phyloP scores from a whole-genome alignment of 2,888 invertebrate genomes.

The Dasysyrphus tricinctus region DNA sequence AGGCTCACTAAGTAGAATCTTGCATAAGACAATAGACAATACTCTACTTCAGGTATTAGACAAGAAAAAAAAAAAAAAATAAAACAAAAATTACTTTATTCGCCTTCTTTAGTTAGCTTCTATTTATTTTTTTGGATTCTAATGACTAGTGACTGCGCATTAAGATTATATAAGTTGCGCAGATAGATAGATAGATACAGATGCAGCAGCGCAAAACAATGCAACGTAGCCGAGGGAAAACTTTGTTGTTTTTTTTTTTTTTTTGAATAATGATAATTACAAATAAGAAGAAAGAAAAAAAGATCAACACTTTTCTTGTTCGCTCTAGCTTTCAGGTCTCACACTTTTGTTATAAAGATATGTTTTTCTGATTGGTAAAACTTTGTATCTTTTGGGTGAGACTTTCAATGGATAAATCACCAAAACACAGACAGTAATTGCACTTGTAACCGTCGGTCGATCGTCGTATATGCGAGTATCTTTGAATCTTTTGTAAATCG shows the following conservation, averaged over 20 bases:
- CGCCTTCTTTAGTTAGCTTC: conserved; percentile 32
- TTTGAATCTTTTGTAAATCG: conserved; percentile 20
- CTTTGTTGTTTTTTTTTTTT: conserved; percentile 32
- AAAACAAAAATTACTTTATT: conserved; percentile 64
- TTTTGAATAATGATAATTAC: conserved; percentile 44
- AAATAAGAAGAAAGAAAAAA: conserved; percentile 25
- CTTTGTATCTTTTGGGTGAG: conserved; percentile 33
- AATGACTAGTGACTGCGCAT: conserved; percentile 52
- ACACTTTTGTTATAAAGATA: background rate
- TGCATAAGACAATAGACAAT: conserved; percentile 62
- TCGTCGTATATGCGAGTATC: background rate
- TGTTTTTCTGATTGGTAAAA: conserved; percentile 24
- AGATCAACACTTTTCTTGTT: conserved; percentile 35
- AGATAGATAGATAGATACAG: conserved; percentile 26
- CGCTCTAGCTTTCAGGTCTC: background rate
- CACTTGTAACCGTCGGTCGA: conserved; percentile 31
- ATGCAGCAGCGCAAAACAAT: conserved; percentile 60
- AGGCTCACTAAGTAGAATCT: conserved; percentile 33
- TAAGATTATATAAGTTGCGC: conserved; percentile 62
- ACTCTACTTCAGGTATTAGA: conserved; percentile 31
- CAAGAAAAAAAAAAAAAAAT: too few species aligned
- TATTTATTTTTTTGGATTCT: conserved; percentile 46
- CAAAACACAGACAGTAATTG: conserved; percentile 69
- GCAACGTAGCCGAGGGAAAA: conserved; percentile 64
- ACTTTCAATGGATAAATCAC: conserved; percentile 65